phyloP scores from a whole-genome alignment of 2,888 invertebrate species.

The Gastracanthus pulcherrimus region DNA sequence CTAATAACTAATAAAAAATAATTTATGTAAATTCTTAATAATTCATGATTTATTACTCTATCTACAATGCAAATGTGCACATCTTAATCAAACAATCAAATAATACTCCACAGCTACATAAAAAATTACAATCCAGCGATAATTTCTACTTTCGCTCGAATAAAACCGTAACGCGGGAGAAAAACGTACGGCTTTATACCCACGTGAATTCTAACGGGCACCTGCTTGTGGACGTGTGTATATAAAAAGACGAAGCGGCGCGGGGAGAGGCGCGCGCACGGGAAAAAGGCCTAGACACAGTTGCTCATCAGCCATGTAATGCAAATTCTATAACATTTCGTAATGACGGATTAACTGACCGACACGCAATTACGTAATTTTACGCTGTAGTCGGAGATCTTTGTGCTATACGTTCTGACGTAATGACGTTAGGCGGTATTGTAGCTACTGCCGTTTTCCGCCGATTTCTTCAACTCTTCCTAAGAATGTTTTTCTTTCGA shows the following conservation, averaged over 20 bases:
- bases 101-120: not conserved
- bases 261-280: slow-evolving; percentile 21
- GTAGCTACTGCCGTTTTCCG: slow-evolving; percentile 1
- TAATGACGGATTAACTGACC: slow-evolving; percentile 68
- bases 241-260: slow-evolving; percentile 28
- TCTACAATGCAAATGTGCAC: too few species aligned
- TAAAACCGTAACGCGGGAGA: not conserved
- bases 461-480: not conserved
- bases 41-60: too few species aligned
- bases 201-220: slow-evolving; percentile 46
- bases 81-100: too few species aligned
- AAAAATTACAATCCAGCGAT: too few species aligned
- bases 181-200: not conserved
- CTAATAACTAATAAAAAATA: too few species aligned
- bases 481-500: not conserved
- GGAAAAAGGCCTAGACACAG: slow-evolving; percentile 67
- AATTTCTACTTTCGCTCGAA: slow-evolving; percentile 19
- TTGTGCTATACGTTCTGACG: slow-evolving; percentile 13
- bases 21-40: too few species aligned
- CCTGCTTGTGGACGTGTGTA: not conserved
- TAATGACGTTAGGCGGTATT: not conserved
- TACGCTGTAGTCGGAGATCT: not conserved
- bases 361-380: slow-evolving; percentile 55
- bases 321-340: slow-evolving; percentile 69
- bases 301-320: slow-evolving; percentile 69